phyloP scores from a whole-genome alignment of 2,888 invertebrate species.

The Sphecodes monilicornis region DNA sequence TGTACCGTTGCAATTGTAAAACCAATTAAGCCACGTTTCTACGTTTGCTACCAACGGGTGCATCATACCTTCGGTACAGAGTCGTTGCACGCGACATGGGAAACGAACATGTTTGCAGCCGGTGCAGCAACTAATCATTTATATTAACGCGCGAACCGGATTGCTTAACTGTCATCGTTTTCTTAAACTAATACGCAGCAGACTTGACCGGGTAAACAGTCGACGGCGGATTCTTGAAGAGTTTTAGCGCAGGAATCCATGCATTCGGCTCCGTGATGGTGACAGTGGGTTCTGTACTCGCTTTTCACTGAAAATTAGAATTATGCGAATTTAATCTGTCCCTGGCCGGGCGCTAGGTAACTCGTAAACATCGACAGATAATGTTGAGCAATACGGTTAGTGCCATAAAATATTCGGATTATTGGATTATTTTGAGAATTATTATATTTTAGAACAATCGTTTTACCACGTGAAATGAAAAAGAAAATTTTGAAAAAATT shows the following conservation, averaged over 20 bases:
- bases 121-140: constrained; percentile 28
- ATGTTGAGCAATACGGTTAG: no score
- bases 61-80: background rate
- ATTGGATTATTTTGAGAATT: no score
- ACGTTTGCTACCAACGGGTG: constrained; percentile 23
- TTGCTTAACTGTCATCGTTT: constrained; percentile 17
- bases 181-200: constrained; percentile 65
- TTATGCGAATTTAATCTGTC: background rate
- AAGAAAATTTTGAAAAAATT: no score
- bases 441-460: no score
- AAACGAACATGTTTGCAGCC: background rate
- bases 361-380: no score
- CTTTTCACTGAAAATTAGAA: constrained; percentile 66
- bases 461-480: no score
- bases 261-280: constrained; percentile 74
- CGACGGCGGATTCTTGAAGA: constrained; percentile 19
- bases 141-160: constrained; percentile 10
- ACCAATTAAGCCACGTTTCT: constrained; percentile 40
- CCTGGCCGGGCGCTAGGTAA: no score
- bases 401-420: no score
- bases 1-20: constrained; percentile 55
- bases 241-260: background rate
- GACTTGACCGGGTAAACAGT: constrained; percentile 46
- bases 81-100: background rate
- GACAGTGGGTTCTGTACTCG: constrained; percentile 65